Conservation (phyloP, 2,113 vertebrate species). For the Cephalopholis sonnerati region DNA sequence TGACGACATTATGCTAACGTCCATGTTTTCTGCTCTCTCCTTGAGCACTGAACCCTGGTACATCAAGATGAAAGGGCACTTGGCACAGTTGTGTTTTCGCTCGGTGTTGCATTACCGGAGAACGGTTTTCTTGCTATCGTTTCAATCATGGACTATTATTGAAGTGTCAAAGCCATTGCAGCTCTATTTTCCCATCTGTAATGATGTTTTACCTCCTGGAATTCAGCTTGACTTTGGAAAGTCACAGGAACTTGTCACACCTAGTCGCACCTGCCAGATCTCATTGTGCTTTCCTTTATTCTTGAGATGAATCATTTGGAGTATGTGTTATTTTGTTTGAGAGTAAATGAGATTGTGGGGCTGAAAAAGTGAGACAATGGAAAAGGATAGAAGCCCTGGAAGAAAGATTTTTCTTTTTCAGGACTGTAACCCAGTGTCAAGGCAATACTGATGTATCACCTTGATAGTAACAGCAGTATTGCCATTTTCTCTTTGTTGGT, state of each 20-base stretch:
- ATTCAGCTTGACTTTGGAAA: constrained; percentile 56
- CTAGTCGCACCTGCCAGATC: constrained; percentile 38
- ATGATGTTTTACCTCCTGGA: constrained; percentile 52
- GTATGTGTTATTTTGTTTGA: constrained; percentile 28
- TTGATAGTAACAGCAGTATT: constrained; percentile 23
- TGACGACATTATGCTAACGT: constrained; percentile 29
- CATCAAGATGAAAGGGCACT: constrained; percentile 28
- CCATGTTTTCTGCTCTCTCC: constrained; percentile 33
- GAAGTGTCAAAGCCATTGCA: constrained; percentile 49
- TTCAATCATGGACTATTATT: constrained; percentile 59
- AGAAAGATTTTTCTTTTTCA: background rate
- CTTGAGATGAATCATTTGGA: constrained; percentile 31
- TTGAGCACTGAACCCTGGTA: constrained; percentile 5
- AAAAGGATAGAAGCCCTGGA: constrained; percentile 21
- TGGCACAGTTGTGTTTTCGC: constrained; percentile 24
- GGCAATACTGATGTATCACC: constrained; percentile 23
- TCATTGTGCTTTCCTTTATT: constrained; percentile 41
- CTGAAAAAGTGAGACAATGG: constrained; percentile 16
- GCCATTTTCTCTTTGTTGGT: constrained; percentile 2
- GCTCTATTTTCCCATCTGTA: constrained; percentile 42
- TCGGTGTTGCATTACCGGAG: constrained; percentile 48
- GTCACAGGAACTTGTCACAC: constrained; percentile 43
- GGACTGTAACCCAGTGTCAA: constrained; percentile 32
- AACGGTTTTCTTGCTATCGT: constrained; percentile 26
- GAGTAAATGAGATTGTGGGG: constrained; percentile 23